Base-by-base conservation (phyloP, 2,113 vertebrate species). In the Castor canadensis region DNA sequence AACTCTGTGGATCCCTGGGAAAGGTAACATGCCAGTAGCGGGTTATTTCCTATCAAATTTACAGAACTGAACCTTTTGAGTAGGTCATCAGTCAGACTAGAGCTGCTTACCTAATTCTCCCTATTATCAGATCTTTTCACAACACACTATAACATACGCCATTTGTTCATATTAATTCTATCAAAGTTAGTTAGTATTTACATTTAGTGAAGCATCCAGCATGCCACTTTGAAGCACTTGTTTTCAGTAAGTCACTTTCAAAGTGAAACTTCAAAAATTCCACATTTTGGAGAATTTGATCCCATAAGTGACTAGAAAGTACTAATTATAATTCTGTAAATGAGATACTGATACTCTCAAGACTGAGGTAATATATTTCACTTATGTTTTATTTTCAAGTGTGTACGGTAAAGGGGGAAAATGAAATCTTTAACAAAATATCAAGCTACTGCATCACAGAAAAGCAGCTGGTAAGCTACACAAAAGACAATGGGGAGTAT, bases 391-490 rank as follows among this genome's bases (percentile, higher is more conserved):
- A 73, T 32, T 60, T 58, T 87, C 71, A 49, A 24, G 13, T 49
- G 24, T 26, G 15, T 60, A 77, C 77, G 4, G 28, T 49, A n/a
- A 86, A 20, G 10, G 5, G 28, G 13, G 49, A 71, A 93, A 92
- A 12, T 85, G 16, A 84, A 76, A 76, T 54, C 16, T 54, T 43
- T 49, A 92, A 77, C 10, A 92, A 95, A 93, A 47, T 38, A 66
- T 49, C 26, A 87, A 73, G 38, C 54, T 22, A 80, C 32, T 87
- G 87, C 24, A 92, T 71, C 47, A 96, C 4, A 87, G 67, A 89
- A 95, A 87, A 96, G 66, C 52, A 96, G 82, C n/a, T 87, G 30
- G 83, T 76, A 66, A 87, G 19, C 56, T 20, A 84, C 67, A 90
- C 72, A 92, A 87, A 93, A 77, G 38, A 95, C 66, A 97, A 66